Evolutionary conservation across 2,113 vertebrate genomes (phyloP), one percentile per base, ranked within the genome.

Genomic region (Nibea albiflora): DNA sequence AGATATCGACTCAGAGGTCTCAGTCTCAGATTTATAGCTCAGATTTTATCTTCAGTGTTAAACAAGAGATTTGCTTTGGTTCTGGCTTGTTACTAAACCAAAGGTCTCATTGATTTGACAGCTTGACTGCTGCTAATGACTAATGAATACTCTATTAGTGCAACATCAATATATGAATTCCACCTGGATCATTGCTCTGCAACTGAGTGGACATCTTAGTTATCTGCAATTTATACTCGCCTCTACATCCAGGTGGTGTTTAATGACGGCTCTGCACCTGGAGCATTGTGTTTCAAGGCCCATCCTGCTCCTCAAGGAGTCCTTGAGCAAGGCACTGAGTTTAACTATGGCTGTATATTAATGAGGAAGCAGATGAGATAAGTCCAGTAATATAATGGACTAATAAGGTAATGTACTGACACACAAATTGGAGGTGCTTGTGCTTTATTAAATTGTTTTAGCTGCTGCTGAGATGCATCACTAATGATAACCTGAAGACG

Each of bases 51-150:
- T 26, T 47, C 47, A 20, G 31, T 49, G 49, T 62, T 82, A 65
- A 81, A 67, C 61, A 42, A 53, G 26, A 2, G 50, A 11, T 56
- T 79, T 56, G 66, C 57, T 85, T 71, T 39, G 42, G 64, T 49
- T 85, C 19, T 5, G 61, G n/a, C 49, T 68, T 11, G 16, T 60
- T 28, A 28, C 71, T 57, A 39, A 47, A 71, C 72, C 53, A 71
- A 76, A 81, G 62, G 78, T 75, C 20, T 61, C 68, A 88, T 86
- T 64, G 85, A 86, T 85, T 64, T 62, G 71, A 78, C 81, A 68
- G 80, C 42, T 73, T 12, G 65, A 78, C 73, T 80, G 80, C 73
- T 60, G 76, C 68, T 85, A 88, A 88, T 85, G 81, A 86, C 49
- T 73, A 81, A 86, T 73, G 81, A 14, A 78, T 22, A 57, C 66